Conservation (phyloP, 2,888 invertebrate genomes). For the Eupithecia subumbrata region DNA sequence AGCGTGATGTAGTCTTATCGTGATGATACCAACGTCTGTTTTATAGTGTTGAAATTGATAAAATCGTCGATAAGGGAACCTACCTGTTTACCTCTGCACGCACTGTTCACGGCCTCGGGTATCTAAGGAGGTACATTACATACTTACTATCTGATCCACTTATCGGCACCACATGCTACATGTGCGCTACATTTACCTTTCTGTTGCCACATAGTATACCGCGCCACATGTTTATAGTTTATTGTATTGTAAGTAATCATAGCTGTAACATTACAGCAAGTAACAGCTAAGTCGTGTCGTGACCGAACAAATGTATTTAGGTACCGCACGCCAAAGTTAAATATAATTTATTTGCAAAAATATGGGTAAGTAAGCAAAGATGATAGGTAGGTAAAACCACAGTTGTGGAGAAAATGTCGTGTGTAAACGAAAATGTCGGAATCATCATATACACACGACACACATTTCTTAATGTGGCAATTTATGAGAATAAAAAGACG, state of each 20-base stretch:
- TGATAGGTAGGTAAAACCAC: neutral
- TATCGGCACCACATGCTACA: neutral
- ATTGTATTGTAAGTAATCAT: no score
- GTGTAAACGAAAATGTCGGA: neutral
- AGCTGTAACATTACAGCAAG: no score
- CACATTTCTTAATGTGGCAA: no score
- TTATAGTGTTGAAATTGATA: constrained; percentile 19
- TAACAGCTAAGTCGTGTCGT: no score
- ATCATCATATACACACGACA: no score
- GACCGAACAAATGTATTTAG: no score
- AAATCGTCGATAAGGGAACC: neutral
- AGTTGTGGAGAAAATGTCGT: neutral
- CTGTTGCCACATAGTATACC: no score
- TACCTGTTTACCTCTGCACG: constrained; percentile 1
- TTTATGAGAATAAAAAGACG: neutral
- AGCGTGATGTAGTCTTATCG: constrained; percentile 6
- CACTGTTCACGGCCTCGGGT: neutral
- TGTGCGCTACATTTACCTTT: neutral
- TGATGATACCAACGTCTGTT: constrained; percentile 5
- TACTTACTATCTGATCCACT: neutral
- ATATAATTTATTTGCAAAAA: no score
- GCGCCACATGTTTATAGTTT: no score
- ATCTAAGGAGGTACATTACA: neutral
- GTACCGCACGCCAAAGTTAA: no score
- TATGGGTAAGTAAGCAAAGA: no score